A percentile compares a stretch with the other conserved stretches of the same genome.
Evolutionary conservation across 1,140 invertebrate genomes (phyloP).

Genomic region (Ceratitis capitata): DNA sequence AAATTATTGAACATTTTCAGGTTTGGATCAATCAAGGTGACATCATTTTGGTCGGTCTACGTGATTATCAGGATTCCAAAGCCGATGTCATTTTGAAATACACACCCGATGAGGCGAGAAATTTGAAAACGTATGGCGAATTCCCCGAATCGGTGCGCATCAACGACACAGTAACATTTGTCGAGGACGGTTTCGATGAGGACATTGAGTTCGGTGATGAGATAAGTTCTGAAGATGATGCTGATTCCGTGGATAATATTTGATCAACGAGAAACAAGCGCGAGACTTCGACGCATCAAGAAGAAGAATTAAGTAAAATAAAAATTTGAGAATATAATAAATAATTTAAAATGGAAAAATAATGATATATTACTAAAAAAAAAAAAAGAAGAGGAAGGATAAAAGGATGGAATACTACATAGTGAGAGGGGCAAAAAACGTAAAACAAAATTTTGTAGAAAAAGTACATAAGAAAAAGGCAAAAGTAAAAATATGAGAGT

Average conservation of each 20-base stretch:
- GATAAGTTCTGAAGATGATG: constrained; percentile 87
- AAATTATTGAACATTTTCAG: constrained; percentile 54
- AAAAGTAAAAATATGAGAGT: not conserved
- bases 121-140: constrained; percentile 98
- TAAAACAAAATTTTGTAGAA: too few species aligned
- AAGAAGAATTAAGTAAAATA: constrained; percentile 34
- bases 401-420: too few species aligned
- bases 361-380: constrained; percentile 17
- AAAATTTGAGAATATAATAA: constrained; percentile 17
- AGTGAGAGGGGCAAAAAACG: too few species aligned
- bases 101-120: constrained; percentile 97
- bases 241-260: constrained; percentile 78
- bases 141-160: constrained; percentile 97
- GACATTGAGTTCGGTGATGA: constrained; percentile 95
- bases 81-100: constrained; percentile 99
- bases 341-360: not conserved
- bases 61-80: constrained; percentile 99
- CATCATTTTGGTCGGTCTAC: constrained; percentile 94
- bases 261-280: constrained; percentile 52
- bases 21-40: constrained; percentile 99
- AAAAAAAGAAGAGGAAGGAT: not conserved
- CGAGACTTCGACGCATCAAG: constrained; percentile 35
- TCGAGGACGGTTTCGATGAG: constrained; percentile 92
- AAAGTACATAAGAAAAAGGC: not conserved
- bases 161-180: constrained; percentile 93